A percentile compares a stretch with the other conserved stretches of the same genome.
These are phyloP conservation scores for Brotula barbata DNA, from an alignment of 2,797 vertebrate genomes.

Conservation along the genomic window DNA sequence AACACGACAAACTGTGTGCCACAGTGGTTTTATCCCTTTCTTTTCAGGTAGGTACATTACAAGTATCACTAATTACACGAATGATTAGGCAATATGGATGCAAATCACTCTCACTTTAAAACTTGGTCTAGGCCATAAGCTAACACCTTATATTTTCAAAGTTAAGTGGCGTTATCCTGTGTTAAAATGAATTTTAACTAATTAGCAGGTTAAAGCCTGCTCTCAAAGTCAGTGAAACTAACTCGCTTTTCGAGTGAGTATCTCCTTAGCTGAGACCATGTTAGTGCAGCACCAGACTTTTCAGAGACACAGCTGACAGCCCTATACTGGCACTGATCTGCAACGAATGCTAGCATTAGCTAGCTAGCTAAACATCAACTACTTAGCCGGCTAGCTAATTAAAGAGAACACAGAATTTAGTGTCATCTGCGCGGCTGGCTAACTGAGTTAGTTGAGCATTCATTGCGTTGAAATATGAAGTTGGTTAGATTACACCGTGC, in stretches of 20 bases:
- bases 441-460: background rate
- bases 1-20: background rate
- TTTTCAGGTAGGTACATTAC: background rate
- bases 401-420: conserved; percentile 1
- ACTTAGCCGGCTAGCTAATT: conserved; percentile 28
- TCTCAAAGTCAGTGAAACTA: background rate
- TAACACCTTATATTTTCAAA: conserved; percentile 9
- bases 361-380: conserved; percentile 18
- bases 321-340: conserved; percentile 8
- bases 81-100: background rate
- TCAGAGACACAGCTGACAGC: background rate
- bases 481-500: too few relatives aligned
- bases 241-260: background rate
- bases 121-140: background rate
- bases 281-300: background rate
- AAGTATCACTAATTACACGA: background rate
- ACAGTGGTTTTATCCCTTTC: background rate
- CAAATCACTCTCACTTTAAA: background rate
- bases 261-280: background rate
- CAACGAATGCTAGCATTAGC: conserved; percentile 32
- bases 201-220: conserved; percentile 25
- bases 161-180: conserved; percentile 1
- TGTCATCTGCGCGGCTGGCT: background rate
- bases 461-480: background rate
- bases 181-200: conserved; percentile 40